Evolutionary conservation across 2,113 vertebrate species (phyloP).

Genomic region (Xenotilapia caudafasciata): DNA sequence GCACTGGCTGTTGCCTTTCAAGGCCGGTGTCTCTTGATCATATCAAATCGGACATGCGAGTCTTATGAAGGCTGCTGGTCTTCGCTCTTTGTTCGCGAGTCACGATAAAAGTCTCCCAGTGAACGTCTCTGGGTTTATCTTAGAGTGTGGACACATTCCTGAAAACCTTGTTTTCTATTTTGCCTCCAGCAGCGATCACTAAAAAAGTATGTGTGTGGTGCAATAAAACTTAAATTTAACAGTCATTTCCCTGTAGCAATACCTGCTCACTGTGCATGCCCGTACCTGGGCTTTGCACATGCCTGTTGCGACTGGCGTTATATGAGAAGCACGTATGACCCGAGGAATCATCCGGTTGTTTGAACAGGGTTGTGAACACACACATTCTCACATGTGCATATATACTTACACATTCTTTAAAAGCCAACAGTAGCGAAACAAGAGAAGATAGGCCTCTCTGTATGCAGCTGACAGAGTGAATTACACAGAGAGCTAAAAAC

Average conservation of each 20-base stretch:
- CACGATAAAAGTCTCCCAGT: neutral
- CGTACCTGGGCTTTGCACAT: slow-evolving; percentile 40
- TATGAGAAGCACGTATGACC: slow-evolving; percentile 38
- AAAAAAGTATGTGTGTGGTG: slow-evolving; percentile 21
- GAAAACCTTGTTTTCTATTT: slow-evolving; percentile 12
- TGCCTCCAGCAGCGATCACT: slow-evolving; percentile 8
- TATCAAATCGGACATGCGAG: slow-evolving; percentile 17
- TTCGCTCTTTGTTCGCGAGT: neutral
- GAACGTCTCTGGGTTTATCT: slow-evolving; percentile 19
- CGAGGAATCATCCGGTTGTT: slow-evolving; percentile 32
- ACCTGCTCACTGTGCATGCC: slow-evolving; percentile 42
- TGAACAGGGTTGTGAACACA: neutral
- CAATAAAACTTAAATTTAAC: slow-evolving; percentile 39
- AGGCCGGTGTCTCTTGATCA: slow-evolving; percentile 29
- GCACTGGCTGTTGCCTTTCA: slow-evolving; percentile 23
- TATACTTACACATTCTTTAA: slow-evolving; percentile 26
- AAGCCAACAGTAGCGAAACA: slow-evolving; percentile 60
- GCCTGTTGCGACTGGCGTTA: slow-evolving; percentile 60
- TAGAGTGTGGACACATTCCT: slow-evolving; percentile 24
- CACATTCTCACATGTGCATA: neutral
- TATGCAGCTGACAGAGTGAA: slow-evolving; percentile 58
- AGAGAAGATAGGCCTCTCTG: slow-evolving; percentile 52
- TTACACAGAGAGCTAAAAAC: slow-evolving; percentile 57
- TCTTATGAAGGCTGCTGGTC: neutral
- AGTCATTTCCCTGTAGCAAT: slow-evolving; percentile 31